These are phyloP conservation scores for Salvelinus namaycush DNA, from an alignment of 2,113 vertebrate genomes.

Conservation along the genomic window DNA sequence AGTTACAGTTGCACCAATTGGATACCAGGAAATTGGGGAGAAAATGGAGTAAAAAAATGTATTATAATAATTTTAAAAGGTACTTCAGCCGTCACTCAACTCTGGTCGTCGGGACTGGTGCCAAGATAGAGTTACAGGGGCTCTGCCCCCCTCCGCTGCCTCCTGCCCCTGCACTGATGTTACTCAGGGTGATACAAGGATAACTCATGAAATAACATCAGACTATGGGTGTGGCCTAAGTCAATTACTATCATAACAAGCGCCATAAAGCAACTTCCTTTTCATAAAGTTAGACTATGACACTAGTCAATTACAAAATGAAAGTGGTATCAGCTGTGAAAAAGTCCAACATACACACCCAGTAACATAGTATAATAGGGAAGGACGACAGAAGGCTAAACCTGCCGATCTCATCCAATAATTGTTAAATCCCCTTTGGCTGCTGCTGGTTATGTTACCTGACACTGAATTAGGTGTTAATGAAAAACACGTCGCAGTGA, in stretches of 20 bases:
- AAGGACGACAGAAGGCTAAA: conserved; percentile 15
- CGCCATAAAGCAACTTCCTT: background rate
- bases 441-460: conserved; percentile 78
- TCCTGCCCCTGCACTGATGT: background rate
- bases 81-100: too few species aligned
- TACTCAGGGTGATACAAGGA: background rate
- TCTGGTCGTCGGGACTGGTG: background rate
- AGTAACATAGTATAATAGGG: background rate
- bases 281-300: background rate
- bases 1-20: too few species aligned
- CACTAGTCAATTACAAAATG: background rate
- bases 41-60: too few species aligned
- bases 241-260: too few species aligned
- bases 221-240: background rate
- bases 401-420: conserved; percentile 32
- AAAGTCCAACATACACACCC: background rate
- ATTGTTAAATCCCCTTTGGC: conserved; percentile 62
- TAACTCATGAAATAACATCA: background rate
- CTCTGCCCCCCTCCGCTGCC: background rate
- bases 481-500: conserved; percentile 94
- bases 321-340: background rate
- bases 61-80: too few species aligned
- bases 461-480: conserved; percentile 93
- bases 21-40: too few species aligned
- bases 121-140: background rate